Percentiles rank a stretch among this genome's conserved stretches.
phyloP scores from a whole-genome alignment of 2,797 vertebrate genomes.

The Antennarius maculatus region DNA sequence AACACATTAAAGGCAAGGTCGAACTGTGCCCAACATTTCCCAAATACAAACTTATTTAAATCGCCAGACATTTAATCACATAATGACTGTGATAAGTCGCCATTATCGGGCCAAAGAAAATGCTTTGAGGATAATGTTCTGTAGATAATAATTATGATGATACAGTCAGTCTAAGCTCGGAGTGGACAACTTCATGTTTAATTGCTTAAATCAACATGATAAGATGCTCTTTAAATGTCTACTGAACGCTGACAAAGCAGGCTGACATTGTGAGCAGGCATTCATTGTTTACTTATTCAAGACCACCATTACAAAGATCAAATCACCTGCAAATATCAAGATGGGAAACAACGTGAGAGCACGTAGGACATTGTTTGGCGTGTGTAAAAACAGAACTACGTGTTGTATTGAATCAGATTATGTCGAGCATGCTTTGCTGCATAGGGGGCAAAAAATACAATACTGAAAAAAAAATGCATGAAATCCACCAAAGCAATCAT shows the following conservation, averaged over 20 bases:
- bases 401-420: constrained; percentile 34
- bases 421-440: constrained; percentile 3
- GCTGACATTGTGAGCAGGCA: constrained; percentile 72
- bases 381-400: constrained; percentile 34
- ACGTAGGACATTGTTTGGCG: constrained; percentile 43
- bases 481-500: constrained; percentile 42
- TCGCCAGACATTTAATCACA: constrained; percentile 83
- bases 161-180: constrained; percentile 80
- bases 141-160: constrained; percentile 84
- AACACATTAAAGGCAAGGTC: constrained; percentile 72
- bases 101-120: constrained; percentile 81
- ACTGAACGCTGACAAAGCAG: constrained; percentile 71
- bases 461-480: constrained; percentile 6
- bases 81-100: constrained; percentile 81
- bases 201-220: constrained; percentile 86
- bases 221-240: constrained; percentile 83
- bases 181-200: constrained; percentile 86
- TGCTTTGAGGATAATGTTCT: constrained; percentile 85
- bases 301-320: constrained; percentile 74
- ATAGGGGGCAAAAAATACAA: constrained; percentile 20
- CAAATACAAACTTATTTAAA: constrained; percentile 72
- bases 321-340: constrained; percentile 66
- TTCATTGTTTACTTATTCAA: constrained; percentile 78
- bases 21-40: constrained; percentile 65
- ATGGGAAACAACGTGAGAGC: constrained; percentile 59